These are phyloP conservation scores for Spinibarbus caldwelli DNA, from an alignment of 2,797 vertebrate species.

Conservation along the genomic window DNA sequence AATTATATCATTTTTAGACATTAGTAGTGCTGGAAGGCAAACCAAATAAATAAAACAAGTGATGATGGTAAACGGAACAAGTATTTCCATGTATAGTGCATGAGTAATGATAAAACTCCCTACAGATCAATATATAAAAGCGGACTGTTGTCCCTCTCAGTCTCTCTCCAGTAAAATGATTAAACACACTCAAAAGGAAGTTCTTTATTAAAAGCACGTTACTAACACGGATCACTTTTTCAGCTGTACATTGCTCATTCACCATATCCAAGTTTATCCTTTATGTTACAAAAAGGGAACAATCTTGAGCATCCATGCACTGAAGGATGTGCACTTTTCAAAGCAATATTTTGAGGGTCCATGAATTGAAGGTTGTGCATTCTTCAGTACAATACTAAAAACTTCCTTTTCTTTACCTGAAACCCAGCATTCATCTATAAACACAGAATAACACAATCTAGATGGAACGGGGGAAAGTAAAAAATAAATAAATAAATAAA, in stretches of 20 bases:
- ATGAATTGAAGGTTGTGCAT: neutral
- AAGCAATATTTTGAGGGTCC: neutral
- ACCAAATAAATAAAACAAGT: neutral
- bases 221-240: neutral
- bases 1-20: too few species aligned
- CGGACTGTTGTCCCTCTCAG: neutral
- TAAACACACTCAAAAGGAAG: neutral
- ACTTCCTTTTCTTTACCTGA: neutral
- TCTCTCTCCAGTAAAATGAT: neutral
- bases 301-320: neutral
- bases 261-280: neutral
- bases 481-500: neutral
- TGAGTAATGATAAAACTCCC: neutral
- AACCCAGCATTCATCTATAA: neutral
- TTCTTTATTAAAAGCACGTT: neutral
- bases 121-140: neutral
- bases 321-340: neutral
- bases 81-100: neutral
- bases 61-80: neutral
- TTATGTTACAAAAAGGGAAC: slow-evolving; percentile 5
- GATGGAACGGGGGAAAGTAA: neutral
- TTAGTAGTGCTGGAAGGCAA: too few species aligned
- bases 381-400: neutral
- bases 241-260: neutral
- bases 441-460: neutral